A percentile compares a stretch with the other conserved stretches of the same genome.
These are phyloP conservation scores for Conchocele bisecta DNA, from an alignment of 2,888 invertebrate species.

Conservation along the genomic window DNA sequence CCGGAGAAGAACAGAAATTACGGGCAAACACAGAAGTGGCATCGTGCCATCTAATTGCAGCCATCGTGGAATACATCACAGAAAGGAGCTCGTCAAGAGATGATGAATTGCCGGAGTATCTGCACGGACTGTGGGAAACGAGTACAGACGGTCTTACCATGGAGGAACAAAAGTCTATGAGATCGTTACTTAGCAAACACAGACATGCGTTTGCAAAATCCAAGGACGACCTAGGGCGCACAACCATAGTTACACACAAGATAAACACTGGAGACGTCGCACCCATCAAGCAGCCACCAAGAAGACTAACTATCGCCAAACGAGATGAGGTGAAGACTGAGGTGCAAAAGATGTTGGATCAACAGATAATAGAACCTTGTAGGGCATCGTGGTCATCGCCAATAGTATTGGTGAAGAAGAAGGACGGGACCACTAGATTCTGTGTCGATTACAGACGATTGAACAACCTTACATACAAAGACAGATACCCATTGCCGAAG, in stretches of 20 bases:
- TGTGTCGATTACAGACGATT: conserved; percentile 28
- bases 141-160: neutral
- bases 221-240: conserved; percentile 10
- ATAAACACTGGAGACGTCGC: conserved; percentile 12
- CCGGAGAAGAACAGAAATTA: too few relatives aligned
- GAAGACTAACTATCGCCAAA: conserved; percentile 20
- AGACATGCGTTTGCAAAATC: conserved; percentile 17
- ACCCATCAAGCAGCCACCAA: conserved; percentile 27
- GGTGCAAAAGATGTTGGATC: conserved; percentile 23
- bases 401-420: conserved; percentile 27
- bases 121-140: conserved; percentile 10
- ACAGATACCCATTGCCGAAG: conserved; percentile 13
- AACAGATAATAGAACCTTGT: conserved; percentile 19
- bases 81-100: too few relatives aligned
- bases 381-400: conserved; percentile 30
- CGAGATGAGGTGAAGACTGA: conserved; percentile 8
- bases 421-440: conserved; percentile 19
- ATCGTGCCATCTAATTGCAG: too few relatives aligned
- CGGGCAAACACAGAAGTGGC: too few relatives aligned
- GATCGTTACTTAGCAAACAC: conserved; percentile 10
- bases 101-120: conserved; percentile 6
- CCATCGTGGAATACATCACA: too few relatives aligned
- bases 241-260: conserved; percentile 14
- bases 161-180: conserved; percentile 1
- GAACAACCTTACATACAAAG: conserved; percentile 22